These are phyloP conservation scores for Sebastiscus tertius DNA, from an alignment of 2,797 vertebrate genomes.

Conservation along the genomic window DNA sequence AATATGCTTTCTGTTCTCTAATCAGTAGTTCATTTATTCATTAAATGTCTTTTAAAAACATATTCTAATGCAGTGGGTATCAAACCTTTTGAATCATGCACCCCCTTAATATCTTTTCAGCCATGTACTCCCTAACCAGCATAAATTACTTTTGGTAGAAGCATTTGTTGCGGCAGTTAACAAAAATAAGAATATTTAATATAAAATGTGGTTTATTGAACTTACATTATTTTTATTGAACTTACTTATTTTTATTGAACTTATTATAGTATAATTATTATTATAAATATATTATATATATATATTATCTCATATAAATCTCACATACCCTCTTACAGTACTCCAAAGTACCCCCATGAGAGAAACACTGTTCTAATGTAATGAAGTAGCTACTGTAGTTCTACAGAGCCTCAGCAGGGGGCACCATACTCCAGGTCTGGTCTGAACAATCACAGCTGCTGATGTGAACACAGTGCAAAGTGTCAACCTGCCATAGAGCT, in stretches of 20 bases:
- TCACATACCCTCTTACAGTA: background rate
- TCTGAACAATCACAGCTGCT: background rate
- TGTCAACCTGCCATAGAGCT: background rate
- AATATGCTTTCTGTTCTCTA: too few species aligned
- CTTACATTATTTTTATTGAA: background rate
- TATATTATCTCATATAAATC: background rate
- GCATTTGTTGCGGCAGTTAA: background rate
- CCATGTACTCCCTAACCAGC: background rate
- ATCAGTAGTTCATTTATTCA: too few species aligned
- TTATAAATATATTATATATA: too few species aligned
- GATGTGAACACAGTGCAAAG: background rate
- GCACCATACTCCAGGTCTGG: conserved; percentile 41
- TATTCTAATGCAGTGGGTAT: background rate
- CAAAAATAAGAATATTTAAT: background rate
- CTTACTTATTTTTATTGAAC: background rate
- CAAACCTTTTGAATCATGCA: background rate
- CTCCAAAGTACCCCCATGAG: background rate
- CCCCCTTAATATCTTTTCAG: too few species aligned
- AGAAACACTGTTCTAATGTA: background rate
- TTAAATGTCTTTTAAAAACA: too few species aligned
- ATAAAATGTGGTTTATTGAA: background rate
- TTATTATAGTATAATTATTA: background rate
- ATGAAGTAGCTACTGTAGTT: background rate
- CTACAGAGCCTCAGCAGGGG: conserved; percentile 51
- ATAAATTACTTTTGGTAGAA: background rate